These are phyloP conservation scores for Mylabris sibirica DNA, from an alignment of 2,888 invertebrate genomes.

Conservation along the genomic window DNA sequence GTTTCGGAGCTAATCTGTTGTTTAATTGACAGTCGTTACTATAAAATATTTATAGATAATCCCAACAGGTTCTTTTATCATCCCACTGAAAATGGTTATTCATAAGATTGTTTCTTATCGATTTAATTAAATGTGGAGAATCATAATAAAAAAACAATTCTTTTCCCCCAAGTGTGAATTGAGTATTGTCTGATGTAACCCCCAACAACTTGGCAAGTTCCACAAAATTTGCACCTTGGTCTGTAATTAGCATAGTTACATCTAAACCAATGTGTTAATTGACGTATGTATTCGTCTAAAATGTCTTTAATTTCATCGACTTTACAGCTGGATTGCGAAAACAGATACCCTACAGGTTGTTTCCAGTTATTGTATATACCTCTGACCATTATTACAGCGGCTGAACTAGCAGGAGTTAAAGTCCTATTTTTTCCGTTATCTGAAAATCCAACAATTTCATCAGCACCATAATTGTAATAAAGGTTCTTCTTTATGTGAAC, in stretches of 20 bases:
- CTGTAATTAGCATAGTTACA: slow-evolving; percentile 22
- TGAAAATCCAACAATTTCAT: slow-evolving; percentile 31
- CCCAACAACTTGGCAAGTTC: slow-evolving; percentile 17
- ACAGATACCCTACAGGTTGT: slow-evolving; percentile 31
- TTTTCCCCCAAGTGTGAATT: no score
- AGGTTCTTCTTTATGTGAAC: slow-evolving; percentile 27
- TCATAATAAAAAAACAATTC: no score
- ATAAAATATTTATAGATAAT: slow-evolving; percentile 15
- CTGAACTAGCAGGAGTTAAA: slow-evolving; percentile 18
- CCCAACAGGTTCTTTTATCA: slow-evolving; percentile 13
- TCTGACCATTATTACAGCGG: slow-evolving; percentile 25
- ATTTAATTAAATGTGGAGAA: no score
- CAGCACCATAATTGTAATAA: slow-evolving; percentile 29
- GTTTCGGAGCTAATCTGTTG: slow-evolving; percentile 11
- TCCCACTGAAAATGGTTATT: slow-evolving; percentile 14
- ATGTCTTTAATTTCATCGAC: slow-evolving; percentile 19
- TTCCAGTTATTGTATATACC: slow-evolving; percentile 30
- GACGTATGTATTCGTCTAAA: slow-evolving; percentile 17
- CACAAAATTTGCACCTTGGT: slow-evolving; percentile 23
- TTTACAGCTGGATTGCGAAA: slow-evolving; percentile 16
- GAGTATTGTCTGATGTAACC: slow-evolving; percentile 10
- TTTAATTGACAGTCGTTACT: slow-evolving; percentile 1
- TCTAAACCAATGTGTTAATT: slow-evolving; percentile 23
- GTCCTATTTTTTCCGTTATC: slow-evolving; percentile 23
- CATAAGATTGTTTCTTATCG: slow-evolving; percentile 19